These are phyloP conservation scores for Octodon degus DNA, from an alignment of 2,113 vertebrate genomes.

Conservation along the genomic window DNA sequence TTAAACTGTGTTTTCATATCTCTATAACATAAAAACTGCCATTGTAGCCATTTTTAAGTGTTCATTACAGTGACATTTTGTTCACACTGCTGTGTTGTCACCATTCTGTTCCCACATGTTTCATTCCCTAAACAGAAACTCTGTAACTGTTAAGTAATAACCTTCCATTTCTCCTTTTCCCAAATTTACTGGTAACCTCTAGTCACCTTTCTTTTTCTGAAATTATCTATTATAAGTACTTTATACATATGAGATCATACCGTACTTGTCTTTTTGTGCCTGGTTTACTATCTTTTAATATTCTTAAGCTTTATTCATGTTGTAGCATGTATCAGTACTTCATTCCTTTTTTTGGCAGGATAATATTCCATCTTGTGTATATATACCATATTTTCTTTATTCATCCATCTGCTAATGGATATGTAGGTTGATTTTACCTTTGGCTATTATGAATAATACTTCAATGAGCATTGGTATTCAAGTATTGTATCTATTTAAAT, in stretches of 20 bases:
- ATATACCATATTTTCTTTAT: background rate
- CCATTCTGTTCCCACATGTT: background rate
- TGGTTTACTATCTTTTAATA: background rate
- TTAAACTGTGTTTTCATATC: background rate
- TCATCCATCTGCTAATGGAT: background rate
- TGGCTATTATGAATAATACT: background rate
- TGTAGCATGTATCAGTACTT: background rate
- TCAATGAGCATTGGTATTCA: background rate
- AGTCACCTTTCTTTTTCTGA: background rate
- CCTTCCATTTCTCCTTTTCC: background rate
- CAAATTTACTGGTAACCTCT: background rate
- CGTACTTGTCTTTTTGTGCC: background rate
- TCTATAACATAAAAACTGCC: background rate
- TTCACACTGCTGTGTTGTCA: background rate
- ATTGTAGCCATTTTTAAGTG: background rate
- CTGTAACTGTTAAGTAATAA: background rate
- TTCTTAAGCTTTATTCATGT: background rate
- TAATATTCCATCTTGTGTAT: background rate
- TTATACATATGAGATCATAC: background rate
- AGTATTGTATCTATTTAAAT: background rate
- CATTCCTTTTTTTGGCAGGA: background rate
- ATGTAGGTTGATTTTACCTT: background rate
- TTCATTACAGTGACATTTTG: background rate
- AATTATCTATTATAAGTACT: background rate
- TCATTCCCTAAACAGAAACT: background rate